Base-by-base conservation (phyloP, 2,113 vertebrate species). In the Microtus ochrogaster region DNA sequence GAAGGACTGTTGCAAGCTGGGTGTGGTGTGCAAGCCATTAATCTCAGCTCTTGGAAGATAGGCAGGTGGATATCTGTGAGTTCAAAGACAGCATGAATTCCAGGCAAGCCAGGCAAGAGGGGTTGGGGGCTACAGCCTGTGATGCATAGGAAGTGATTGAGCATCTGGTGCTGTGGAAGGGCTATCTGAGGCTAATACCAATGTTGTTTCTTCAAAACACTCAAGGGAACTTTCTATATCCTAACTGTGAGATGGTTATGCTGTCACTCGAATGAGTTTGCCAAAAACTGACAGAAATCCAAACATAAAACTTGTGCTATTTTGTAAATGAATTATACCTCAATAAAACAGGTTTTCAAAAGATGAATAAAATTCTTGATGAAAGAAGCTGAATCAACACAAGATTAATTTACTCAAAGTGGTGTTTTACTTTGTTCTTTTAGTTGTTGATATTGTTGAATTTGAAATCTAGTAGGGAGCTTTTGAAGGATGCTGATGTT, bases 251-350 rank as follows among this genome's bases (percentile, higher is more conserved):
- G 10, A 22, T 44, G 3, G 11, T 44, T 72, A 24, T 26, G 24
- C 26, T 36, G 28, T 0, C 19, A 16, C 1, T 39, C 2, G 0
- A 61, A 39, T 41, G 61, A 8, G 49, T 33, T 85, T 65, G 10
- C 82, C 83, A 88, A 47, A 61, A 55, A 0, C 3, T 93, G 70
- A 81, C 24, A 52, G 33, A 92, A 87, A 88, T 87, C 92, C 14
- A 49, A 58, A 39, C 63, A 76, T 76, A 68, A 83, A 94, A 95
- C 19, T 1, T 47, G 11, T 90, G 6, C 10, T 73, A 21, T 86
- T 95, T 92, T 39, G 0, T 49, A 82, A 92, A 14, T 65, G 66
- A 73, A 12, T 90, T 92, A 76, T 74, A 95, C 28, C 77, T 90
- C 65, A 17, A 39, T 89, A 49, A 89, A 55, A 41, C 41, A 28